Conservation (phyloP, 2,113 vertebrate species). For the Mormyrus iriodes region DNA sequence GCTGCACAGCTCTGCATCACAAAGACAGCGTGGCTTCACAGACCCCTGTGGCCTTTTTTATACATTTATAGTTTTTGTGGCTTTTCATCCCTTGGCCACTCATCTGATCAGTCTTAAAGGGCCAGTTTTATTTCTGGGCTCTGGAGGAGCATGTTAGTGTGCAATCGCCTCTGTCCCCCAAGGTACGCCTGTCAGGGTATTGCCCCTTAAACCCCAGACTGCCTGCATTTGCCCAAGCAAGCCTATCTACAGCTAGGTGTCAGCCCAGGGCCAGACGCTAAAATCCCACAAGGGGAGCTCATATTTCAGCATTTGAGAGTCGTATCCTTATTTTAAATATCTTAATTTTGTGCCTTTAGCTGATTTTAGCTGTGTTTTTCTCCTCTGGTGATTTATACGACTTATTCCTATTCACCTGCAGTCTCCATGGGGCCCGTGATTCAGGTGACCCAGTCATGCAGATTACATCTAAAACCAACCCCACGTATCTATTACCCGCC, state of each 20-base stretch:
- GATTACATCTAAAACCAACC: constrained; percentile 40
- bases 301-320: constrained; percentile 26
- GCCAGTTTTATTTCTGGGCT: constrained; percentile 48
- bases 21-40: neutral
- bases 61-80: constrained; percentile 17
- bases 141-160: constrained; percentile 47
- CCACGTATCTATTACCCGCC: neutral
- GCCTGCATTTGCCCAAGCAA: neutral
- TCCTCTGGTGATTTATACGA: constrained; percentile 27
- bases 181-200: constrained; percentile 42
- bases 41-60: neutral
- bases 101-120: constrained; percentile 57
- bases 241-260: neutral
- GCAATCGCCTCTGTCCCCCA: constrained; percentile 47
- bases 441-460: constrained; percentile 40
- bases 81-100: constrained; percentile 50
- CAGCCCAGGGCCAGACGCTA: neutral
- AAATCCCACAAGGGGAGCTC: constrained; percentile 32
- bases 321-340: neutral
- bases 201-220: neutral
- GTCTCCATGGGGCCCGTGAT: constrained; percentile 32
- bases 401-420: constrained; percentile 47
- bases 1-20: neutral
- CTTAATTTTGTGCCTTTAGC: constrained; percentile 11
- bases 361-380: constrained; percentile 25